A percentile compares a stretch with the other conserved stretches of the same genome.
Conservation (phyloP, 64 coral and sea anemone genomes). For the Stylophora pistillata region DNA sequence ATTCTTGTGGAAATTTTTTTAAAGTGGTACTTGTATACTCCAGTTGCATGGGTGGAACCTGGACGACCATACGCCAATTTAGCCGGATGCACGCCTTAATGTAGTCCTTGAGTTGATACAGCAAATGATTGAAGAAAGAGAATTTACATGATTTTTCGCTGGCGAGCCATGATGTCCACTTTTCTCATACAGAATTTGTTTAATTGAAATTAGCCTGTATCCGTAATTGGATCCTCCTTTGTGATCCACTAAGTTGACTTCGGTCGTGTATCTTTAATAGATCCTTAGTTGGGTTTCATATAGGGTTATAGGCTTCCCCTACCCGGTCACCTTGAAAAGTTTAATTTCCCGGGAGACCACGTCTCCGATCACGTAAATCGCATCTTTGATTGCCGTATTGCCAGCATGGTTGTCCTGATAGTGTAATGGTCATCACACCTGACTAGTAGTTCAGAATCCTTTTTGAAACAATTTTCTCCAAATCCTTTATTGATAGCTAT, state of each 20-base stretch:
- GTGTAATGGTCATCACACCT: not conserved
- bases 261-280: too few species aligned
- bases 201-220: too few species aligned
- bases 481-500: not conserved
- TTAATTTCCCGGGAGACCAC: too few species aligned
- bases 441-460: slow-evolving; percentile 3
- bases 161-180: not conserved
- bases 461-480: not conserved
- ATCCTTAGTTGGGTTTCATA: too few species aligned
- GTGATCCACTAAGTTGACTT: too few species aligned
- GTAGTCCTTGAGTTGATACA: not conserved
- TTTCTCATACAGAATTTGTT: too few species aligned
- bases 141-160: not conserved
- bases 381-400: too few species aligned
- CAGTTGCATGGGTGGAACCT: not conserved
- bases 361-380: too few species aligned
- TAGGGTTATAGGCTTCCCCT: too few species aligned
- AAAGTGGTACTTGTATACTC: not conserved
- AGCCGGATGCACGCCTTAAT: not conserved
- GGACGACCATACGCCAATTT: slow-evolving; percentile 15
- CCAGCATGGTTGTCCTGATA: too few species aligned
- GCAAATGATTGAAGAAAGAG: not conserved
- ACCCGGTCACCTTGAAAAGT: too few species aligned
- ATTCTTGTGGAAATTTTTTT: not conserved
- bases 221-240: too few species aligned